Base-by-base conservation (phyloP, 2,797 vertebrate species). In the Sebastes taczanowskii region DNA sequence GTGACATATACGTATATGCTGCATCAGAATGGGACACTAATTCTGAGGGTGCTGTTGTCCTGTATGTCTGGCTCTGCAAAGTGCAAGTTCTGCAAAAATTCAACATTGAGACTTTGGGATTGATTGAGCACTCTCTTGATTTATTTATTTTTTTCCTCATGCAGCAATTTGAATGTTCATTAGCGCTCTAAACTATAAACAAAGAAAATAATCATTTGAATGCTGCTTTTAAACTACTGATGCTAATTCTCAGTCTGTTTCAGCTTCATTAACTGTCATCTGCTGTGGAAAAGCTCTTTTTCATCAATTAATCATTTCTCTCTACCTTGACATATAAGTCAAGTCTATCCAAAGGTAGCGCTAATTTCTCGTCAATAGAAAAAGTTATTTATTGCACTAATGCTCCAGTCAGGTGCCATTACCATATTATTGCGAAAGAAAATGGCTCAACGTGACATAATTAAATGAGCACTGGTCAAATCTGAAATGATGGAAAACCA, bases 91-190 rank as follows among this genome's bases (percentile, higher is more conserved):
- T 10, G 13, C 18, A 62, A 35, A 55, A 13, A 18, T 46, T 77
- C 34, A 63, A 25, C 77, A 23, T 13, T 60, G n/a, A 63, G 52
- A 80, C 65, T 68, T 18, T 25, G 16, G 20, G 69, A 38, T 14
- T 32, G 22, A 70, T 42, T 4, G 16, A 65, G 5, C 25, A 67
- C 32, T 67, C 49, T 52, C 3, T 70, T 29, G 67, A 10, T 60
- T 74, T 46, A 46, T 16, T 7, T 30, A 27, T 63, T 55, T 77
- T 62, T 59, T 22, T 56, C 59, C 30, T 86, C 60, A 59, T 71
- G 46, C 82, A 83, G 89, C 91, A 78, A 71, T 82, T 78, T 85
- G 85, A 93, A 92, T 90, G 87, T 92, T 83, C 64, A 73, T 81
- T 70, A 81, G 32, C 0, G 2, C 38, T 79, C 2, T 42, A 55